Evolutionary conservation across 2,113 vertebrate genomes (phyloP).

Genomic region (Tragelaphus imberbis): DNA sequence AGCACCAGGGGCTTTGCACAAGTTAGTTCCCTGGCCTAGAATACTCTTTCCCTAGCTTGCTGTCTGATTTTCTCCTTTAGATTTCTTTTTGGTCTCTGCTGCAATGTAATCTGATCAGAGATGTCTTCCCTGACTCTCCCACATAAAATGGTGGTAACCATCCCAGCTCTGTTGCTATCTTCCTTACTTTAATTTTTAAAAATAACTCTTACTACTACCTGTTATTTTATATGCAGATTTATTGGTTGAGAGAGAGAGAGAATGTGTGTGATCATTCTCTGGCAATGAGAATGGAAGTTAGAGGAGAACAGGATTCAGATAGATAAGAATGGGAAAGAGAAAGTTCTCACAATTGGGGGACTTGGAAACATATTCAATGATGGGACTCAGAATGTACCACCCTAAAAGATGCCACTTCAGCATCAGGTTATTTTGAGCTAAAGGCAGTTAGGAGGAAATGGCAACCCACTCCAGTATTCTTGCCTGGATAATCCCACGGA

Average conservation of each 20-base stretch:
- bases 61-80: background rate
- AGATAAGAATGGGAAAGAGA: background rate
- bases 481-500: no score
- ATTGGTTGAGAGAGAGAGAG: background rate
- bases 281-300: background rate
- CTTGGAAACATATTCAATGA: background rate
- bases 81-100: background rate
- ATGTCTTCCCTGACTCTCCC: background rate
- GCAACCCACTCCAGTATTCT: no score
- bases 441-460: background rate
- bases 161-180: background rate
- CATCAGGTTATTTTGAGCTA: background rate
- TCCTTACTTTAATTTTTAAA: background rate
- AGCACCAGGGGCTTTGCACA: background rate
- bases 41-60: background rate
- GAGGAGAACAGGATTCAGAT: background rate
- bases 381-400: background rate
- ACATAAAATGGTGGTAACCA: background rate
- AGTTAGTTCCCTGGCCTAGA: background rate
- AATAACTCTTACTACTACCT: background rate
- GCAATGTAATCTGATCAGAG: background rate
- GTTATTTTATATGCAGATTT: background rate
- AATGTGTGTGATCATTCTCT: background rate
- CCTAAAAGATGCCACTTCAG: background rate
- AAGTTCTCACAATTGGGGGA: background rate